These are phyloP conservation scores for Chelonus formosanus DNA, from an alignment of 2,888 invertebrate species.

Conservation along the genomic window DNA sequence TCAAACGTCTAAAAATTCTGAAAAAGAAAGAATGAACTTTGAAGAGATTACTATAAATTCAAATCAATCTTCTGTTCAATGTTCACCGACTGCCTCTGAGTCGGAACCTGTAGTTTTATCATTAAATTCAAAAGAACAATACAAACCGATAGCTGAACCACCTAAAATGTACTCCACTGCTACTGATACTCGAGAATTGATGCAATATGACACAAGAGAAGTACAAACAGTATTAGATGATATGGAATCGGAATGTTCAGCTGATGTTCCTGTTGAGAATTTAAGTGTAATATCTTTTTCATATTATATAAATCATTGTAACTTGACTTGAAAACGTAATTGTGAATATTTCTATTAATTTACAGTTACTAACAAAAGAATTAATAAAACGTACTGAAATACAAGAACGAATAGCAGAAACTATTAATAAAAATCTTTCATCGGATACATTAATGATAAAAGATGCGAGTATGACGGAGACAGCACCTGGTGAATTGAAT, in stretches of 20 bases:
- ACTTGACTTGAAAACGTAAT: background rate
- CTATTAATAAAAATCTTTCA: slow-evolving; percentile 66
- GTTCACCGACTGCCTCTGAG: too few species aligned
- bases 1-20: too few species aligned
- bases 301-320: too few species aligned
- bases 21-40: too few species aligned
- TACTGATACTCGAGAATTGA: slow-evolving; percentile 57
- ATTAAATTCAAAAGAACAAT: too few species aligned
- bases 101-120: too few species aligned
- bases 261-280: slow-evolving; percentile 58
- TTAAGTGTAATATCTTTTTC: slow-evolving; percentile 52
- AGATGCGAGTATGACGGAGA: slow-evolving; percentile 49
- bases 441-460: slow-evolving; percentile 46
- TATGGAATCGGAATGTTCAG: slow-evolving; percentile 51
- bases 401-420: slow-evolving; percentile 68
- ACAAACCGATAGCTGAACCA: too few species aligned
- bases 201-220: slow-evolving; percentile 47
- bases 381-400: slow-evolving; percentile 67
- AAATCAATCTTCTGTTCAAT: too few species aligned
- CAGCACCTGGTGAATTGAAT: slow-evolving; percentile 48
- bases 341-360: slow-evolving; percentile 20
- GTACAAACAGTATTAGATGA: slow-evolving; percentile 59
- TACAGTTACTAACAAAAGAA: slow-evolving; percentile 65
- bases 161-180: slow-evolving; percentile 51
- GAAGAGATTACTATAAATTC: too few species aligned